Evolutionary conservation across 2,113 vertebrate species (phyloP).

Genomic region (Prionailurus bengalensis): DNA sequence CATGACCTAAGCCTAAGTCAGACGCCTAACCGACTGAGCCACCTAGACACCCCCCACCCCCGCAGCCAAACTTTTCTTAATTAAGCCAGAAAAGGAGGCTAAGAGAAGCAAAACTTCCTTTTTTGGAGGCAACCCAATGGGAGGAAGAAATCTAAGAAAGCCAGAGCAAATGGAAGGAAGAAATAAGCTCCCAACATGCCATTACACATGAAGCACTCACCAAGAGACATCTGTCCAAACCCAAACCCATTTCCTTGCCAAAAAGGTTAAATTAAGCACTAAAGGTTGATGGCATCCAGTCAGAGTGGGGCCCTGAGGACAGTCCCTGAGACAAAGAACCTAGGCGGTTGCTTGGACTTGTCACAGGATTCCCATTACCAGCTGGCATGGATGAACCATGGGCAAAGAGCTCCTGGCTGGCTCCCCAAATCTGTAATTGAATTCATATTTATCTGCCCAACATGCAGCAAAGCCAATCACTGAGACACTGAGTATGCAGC

Average conservation of each 20-base stretch:
- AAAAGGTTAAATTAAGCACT: background rate
- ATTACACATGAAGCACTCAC: background rate
- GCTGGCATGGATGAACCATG: background rate
- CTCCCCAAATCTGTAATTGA: background rate
- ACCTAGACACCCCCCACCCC: background rate
- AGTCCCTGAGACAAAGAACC: background rate
- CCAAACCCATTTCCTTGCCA: background rate
- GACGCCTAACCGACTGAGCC: too few relatives aligned
- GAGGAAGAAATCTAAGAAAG: background rate
- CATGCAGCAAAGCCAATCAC: background rate
- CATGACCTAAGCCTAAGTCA: too few relatives aligned
- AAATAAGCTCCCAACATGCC: background rate
- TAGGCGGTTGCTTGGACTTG: background rate
- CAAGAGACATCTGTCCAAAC: background rate
- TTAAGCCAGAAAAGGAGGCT: background rate
- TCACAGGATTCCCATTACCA: background rate
- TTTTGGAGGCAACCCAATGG: background rate
- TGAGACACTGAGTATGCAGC: background rate
- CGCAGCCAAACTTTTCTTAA: background rate
- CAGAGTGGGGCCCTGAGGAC: background rate
- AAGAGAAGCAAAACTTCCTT: background rate
- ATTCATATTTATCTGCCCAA: background rate
- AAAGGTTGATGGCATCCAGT: background rate
- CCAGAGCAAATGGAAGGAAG: background rate
- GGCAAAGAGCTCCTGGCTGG: background rate